Evolutionary conservation across 1,140 invertebrate species (phyloP).

Genomic region (Diorhabda sublineata): DNA sequence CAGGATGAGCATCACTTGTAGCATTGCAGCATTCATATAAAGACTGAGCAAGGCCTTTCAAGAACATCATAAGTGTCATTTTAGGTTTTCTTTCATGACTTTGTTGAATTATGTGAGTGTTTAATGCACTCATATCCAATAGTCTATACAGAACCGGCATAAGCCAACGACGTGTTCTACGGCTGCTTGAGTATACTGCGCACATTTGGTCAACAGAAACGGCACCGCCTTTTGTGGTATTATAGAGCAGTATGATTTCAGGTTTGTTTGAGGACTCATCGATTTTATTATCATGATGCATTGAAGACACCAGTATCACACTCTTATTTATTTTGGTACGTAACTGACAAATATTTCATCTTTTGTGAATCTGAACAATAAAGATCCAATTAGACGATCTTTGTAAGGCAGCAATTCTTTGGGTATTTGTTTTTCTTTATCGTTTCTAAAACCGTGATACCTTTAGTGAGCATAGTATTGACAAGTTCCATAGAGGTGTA

Average conservation of each 20-base stretch:
- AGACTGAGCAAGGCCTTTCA: too few relatives aligned
- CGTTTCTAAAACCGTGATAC: too few relatives aligned
- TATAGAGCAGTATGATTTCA: slow-evolving; percentile 42
- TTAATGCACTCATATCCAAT: slow-evolving; percentile 19
- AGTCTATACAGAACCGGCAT: slow-evolving; percentile 36
- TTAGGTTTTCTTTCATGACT: too few relatives aligned
- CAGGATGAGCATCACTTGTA: too few relatives aligned
- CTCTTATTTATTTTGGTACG: slow-evolving; percentile 34
- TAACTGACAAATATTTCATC: slow-evolving; percentile 33
- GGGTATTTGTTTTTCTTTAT: slow-evolving; percentile 44
- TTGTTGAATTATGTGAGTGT: slow-evolving; percentile 7
- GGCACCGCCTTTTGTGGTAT: slow-evolving; percentile 46
- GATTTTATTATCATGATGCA: slow-evolving; percentile 34
- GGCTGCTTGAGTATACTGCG: slow-evolving; percentile 38
- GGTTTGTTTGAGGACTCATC: slow-evolving; percentile 37
- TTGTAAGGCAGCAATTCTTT: slow-evolving; percentile 30
- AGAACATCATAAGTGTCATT: too few relatives aligned
- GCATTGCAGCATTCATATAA: too few relatives aligned
- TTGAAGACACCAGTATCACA: slow-evolving; percentile 34
- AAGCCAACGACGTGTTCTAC: slow-evolving; percentile 45
- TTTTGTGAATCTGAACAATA: slow-evolving; percentile 33
- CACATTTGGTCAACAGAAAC: slow-evolving; percentile 45
- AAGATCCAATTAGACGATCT: slow-evolving; percentile 12
- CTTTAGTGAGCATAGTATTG: background rate
- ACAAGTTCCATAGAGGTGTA: background rate